These are phyloP conservation scores for Sebastes diploproa DNA, from an alignment of 2,797 vertebrate species.

Conservation along the genomic window DNA sequence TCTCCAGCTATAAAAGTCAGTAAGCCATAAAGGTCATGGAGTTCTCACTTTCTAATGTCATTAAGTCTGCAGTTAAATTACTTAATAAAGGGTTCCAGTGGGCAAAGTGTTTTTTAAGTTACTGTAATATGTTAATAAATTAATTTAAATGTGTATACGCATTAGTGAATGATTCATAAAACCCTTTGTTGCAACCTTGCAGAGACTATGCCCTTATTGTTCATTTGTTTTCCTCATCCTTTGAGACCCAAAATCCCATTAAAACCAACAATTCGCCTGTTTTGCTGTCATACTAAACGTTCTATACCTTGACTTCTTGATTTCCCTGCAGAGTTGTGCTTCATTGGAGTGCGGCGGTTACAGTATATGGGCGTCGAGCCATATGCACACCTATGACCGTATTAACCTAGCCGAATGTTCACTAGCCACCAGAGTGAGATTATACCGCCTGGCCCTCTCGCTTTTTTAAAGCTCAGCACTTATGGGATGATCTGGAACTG, in stretches of 20 bases:
- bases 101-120: background rate
- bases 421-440: slow-evolving; percentile 65
- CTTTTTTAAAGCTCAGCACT: slow-evolving; percentile 65
- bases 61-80: background rate
- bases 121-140: background rate
- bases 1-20: background rate
- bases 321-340: slow-evolving; percentile 63
- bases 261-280: slow-evolving; percentile 49
- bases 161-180: background rate
- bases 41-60: background rate
- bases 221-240: slow-evolving; percentile 17
- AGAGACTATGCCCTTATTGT: background rate
- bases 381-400: slow-evolving; percentile 61
- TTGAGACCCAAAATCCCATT: slow-evolving; percentile 46
- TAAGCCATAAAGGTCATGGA: background rate
- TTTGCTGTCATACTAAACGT: slow-evolving; percentile 49
- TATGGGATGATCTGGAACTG: slow-evolving; percentile 57
- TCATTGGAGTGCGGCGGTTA: slow-evolving; percentile 31
- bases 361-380: slow-evolving; percentile 15
- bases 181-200: background rate
- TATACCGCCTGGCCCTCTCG: slow-evolving; percentile 27
- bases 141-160: background rate
- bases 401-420: slow-evolving; percentile 64
- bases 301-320: slow-evolving; percentile 42
- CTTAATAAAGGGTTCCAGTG: background rate